These are phyloP conservation scores for Leucozona laternaria DNA, from an alignment of 2,888 invertebrate species.

Conservation along the genomic window DNA sequence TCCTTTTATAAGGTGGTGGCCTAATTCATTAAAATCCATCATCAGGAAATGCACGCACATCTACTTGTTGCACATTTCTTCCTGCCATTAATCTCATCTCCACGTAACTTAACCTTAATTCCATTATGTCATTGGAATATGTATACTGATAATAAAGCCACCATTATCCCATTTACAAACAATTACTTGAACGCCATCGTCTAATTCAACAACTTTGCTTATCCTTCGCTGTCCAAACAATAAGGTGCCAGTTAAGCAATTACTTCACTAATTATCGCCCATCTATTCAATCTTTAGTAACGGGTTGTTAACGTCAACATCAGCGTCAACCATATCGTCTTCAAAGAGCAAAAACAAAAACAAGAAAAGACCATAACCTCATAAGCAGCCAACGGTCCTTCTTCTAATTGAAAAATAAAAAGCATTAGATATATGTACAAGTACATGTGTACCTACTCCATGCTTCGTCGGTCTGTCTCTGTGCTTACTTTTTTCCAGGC, in stretches of 20 bases:
- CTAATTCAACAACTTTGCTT: background rate
- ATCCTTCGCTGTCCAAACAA: slow-evolving; percentile 24
- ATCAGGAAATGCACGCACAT: background rate
- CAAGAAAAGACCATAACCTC: slow-evolving; percentile 15
- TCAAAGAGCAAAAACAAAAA: slow-evolving; percentile 3
- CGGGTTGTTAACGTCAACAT: slow-evolving; percentile 46
- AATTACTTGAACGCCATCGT: slow-evolving; percentile 16
- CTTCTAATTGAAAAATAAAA: slow-evolving; percentile 66
- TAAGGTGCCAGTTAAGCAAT: slow-evolving; percentile 50
- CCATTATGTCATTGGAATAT: background rate
- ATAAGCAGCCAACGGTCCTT: slow-evolving; percentile 33
- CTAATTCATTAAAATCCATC: background rate
- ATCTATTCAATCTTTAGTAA: slow-evolving; percentile 34
- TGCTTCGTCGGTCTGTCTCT: background rate
- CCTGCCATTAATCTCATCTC: background rate
- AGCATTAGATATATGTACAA: slow-evolving; percentile 10
- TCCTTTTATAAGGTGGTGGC: background rate
- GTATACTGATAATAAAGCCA: background rate
- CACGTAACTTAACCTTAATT: background rate
- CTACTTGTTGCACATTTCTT: background rate
- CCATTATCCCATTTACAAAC: slow-evolving; percentile 44
- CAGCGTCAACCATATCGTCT: slow-evolving; percentile 8
- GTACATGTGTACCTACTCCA: no score
- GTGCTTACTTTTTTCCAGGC: slow-evolving; percentile 25
- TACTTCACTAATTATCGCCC: slow-evolving; percentile 44